Conservation (phyloP, 2,888 invertebrate genomes). For the Lagria hirta region DNA sequence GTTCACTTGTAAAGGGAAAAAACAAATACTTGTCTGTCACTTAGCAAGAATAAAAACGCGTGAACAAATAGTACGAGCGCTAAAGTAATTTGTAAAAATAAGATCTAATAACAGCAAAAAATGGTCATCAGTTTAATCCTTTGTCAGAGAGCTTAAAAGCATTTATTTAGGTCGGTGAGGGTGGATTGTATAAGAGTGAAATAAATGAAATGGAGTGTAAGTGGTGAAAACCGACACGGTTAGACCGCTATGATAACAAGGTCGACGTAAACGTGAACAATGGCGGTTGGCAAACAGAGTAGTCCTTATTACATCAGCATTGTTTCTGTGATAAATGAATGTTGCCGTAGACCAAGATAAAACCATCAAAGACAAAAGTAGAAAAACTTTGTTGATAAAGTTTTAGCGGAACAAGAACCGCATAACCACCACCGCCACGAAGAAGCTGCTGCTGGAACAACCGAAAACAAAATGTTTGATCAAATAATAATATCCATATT, state of each 20-base stretch:
- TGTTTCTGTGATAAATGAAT: conserved; percentile 53
- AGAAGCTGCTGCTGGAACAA: conserved; percentile 32
- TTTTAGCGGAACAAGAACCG: conserved; percentile 36
- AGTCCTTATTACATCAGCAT: conserved; percentile 48
- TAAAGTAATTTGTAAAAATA: too few species aligned
- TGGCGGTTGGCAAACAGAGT: conserved; percentile 43
- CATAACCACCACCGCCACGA: conserved; percentile 20
- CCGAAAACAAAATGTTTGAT: too few species aligned
- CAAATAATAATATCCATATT: too few species aligned
- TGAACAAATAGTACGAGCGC: too few species aligned
- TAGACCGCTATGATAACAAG: conserved; percentile 42
- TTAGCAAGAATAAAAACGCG: too few species aligned
- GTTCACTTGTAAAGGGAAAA: too few species aligned
- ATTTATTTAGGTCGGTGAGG: conserved; percentile 19
- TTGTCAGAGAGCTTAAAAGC: conserved; percentile 15
- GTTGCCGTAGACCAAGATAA: conserved; percentile 48
- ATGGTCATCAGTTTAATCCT: conserved; percentile 10
- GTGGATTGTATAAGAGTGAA: conserved; percentile 19
- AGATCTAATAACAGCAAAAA: too few species aligned
- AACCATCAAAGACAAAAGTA: conserved; percentile 48
- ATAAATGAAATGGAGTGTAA: conserved; percentile 36
- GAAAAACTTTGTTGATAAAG: conserved; percentile 41
- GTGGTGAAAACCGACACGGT: conserved; percentile 33
- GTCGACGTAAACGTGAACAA: conserved; percentile 45
- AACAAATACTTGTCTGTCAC: too few species aligned